Conservation (phyloP, 2,888 invertebrate genomes). For the Synanthedon formicaeformis region DNA sequence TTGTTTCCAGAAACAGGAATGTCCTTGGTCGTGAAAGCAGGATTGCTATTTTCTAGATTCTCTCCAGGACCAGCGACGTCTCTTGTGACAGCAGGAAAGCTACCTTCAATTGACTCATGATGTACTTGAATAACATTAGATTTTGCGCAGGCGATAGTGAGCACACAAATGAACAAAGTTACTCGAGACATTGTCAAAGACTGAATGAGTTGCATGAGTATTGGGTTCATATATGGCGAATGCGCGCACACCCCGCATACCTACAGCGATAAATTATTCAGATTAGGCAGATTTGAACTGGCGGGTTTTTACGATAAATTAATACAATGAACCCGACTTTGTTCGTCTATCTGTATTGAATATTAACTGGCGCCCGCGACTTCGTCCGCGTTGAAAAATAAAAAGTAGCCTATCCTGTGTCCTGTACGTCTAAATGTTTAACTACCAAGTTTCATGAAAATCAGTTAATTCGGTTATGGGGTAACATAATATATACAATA, state of each 20-base stretch:
- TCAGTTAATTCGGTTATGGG: no score
- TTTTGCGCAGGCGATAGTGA: neutral
- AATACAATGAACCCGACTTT: neutral
- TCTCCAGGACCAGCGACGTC: neutral
- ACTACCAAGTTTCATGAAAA: no score
- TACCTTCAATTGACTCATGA: neutral
- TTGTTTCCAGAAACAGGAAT: neutral
- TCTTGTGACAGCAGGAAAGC: neutral
- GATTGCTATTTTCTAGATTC: neutral
- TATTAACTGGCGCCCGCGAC: no score
- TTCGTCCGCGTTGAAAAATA: no score
- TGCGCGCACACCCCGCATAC: neutral
- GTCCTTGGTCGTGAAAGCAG: neutral
- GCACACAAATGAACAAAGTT: neutral
- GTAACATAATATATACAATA: no score
- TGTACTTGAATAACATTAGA: neutral
- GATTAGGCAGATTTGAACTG: neutral
- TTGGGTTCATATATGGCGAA: neutral
- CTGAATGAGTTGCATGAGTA: neutral
- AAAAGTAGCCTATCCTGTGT: no score
- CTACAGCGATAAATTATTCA: neutral
- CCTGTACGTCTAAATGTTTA: no score
- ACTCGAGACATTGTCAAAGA: neutral
- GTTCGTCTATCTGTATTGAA: neutral
- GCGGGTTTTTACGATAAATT: neutral